Conservation (phyloP, 2,888 invertebrate genomes). For the Marronus borbonicus region DNA sequence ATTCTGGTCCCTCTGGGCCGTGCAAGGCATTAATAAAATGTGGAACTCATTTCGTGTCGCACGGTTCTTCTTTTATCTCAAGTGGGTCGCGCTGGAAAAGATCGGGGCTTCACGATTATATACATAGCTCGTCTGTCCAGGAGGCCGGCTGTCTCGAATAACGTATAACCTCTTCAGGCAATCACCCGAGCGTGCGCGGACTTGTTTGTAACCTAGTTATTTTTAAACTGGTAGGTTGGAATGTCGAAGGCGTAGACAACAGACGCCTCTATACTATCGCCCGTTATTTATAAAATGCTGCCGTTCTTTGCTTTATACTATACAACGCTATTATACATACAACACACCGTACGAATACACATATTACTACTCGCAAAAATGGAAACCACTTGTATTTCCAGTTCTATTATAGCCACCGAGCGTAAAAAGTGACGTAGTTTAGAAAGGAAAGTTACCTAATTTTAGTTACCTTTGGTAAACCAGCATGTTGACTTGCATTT, state of each 20-base stretch:
- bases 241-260: constrained; percentile 53
- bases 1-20: constrained; percentile 26
- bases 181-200: constrained; percentile 48
- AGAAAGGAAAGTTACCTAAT: too few species aligned
- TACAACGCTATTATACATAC: neutral
- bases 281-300: constrained; percentile 40
- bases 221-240: constrained; percentile 52
- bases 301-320: constrained; percentile 27
- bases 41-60: constrained; percentile 48
- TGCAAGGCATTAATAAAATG: constrained; percentile 42
- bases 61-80: constrained; percentile 44
- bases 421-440: too few species aligned
- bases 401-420: too few species aligned
- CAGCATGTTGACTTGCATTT: too few species aligned
- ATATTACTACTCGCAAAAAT: neutral
- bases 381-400: too few species aligned
- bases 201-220: constrained; percentile 50
- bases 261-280: constrained; percentile 39
- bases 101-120: constrained; percentile 41
- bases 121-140: constrained; percentile 49
- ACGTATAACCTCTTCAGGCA: constrained; percentile 53
- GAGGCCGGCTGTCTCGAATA: constrained; percentile 54
- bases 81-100: constrained; percentile 48
- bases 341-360: neutral
- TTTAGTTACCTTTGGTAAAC: too few species aligned